Evolutionary conservation across 1,140 invertebrate species (phyloP).

Genomic region (Pinna nobilis): DNA sequence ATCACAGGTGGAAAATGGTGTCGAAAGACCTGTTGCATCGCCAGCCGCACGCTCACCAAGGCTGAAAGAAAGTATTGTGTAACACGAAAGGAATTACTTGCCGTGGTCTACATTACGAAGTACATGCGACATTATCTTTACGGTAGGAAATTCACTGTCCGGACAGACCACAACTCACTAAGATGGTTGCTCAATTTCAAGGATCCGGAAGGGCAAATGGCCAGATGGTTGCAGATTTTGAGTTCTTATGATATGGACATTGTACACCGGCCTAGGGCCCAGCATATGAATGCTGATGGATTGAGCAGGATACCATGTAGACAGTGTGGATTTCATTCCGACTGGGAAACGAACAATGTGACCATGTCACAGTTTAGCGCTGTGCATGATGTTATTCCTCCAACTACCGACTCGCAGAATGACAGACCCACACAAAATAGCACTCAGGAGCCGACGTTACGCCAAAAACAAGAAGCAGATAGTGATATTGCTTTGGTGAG

Average conservation of each 20-base stretch:
- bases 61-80: too few species aligned
- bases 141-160: too few species aligned
- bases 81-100: too few species aligned
- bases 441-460: neutral
- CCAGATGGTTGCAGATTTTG: slow-evolving; percentile 43
- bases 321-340: slow-evolving; percentile 20
- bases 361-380: too few species aligned
- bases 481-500: neutral
- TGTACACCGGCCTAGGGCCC: slow-evolving; percentile 3
- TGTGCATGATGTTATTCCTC: too few species aligned
- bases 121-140: too few species aligned
- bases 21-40: too few species aligned
- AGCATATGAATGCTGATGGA: slow-evolving; percentile 14
- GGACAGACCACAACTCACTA: slow-evolving; percentile 9
- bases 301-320: slow-evolving; percentile 14
- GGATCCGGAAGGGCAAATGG: slow-evolving; percentile 39
- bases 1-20: slow-evolving; percentile 43
- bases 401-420: neutral
- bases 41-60: too few species aligned
- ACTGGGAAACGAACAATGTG: too few species aligned
- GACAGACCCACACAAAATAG: too few species aligned
- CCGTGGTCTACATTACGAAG: too few species aligned
- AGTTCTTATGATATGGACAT: slow-evolving; percentile 17
- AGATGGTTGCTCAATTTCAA: slow-evolving; percentile 14
- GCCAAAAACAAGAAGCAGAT: neutral